Evolutionary conservation across 2,797 vertebrate genomes (phyloP).

Genomic region (Muscicapa comitata): DNA sequence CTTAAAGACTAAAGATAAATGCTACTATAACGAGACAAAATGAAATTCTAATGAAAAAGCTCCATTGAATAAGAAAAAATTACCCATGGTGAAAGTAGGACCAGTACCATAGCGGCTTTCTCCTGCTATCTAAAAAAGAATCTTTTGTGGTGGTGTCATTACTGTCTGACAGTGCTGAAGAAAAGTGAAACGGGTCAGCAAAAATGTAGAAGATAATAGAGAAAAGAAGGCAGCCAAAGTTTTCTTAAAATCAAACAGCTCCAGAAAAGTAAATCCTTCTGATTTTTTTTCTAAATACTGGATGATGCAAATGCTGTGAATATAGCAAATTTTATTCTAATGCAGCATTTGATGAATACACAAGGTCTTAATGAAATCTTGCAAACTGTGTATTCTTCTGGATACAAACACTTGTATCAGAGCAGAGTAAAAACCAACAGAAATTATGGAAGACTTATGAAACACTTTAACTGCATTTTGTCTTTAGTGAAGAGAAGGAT

Average conservation of each 20-base stretch:
- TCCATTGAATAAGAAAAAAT: background rate
- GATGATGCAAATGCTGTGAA: background rate
- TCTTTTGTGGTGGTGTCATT: background rate
- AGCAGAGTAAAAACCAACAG: background rate
- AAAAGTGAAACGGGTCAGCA: background rate
- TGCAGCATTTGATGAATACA: background rate
- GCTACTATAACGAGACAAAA: background rate
- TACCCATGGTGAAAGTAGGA: background rate
- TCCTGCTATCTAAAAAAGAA: background rate
- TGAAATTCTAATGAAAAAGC: background rate
- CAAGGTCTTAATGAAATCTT: background rate
- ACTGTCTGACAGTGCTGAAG: background rate
- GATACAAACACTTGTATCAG: background rate
- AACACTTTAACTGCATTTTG: background rate
- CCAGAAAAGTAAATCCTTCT: background rate
- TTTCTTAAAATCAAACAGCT: background rate
- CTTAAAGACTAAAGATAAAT: background rate
- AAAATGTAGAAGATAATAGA: background rate
- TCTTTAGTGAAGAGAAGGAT: background rate
- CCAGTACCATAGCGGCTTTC: background rate
- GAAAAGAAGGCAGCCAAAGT: background rate
- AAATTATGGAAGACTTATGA: background rate
- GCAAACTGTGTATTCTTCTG: background rate
- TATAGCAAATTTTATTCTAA: background rate
- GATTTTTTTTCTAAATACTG: background rate